Evolutionary conservation across 2,888 invertebrate genomes (phyloP).

Genomic region (Ectemnius lituratus): DNA sequence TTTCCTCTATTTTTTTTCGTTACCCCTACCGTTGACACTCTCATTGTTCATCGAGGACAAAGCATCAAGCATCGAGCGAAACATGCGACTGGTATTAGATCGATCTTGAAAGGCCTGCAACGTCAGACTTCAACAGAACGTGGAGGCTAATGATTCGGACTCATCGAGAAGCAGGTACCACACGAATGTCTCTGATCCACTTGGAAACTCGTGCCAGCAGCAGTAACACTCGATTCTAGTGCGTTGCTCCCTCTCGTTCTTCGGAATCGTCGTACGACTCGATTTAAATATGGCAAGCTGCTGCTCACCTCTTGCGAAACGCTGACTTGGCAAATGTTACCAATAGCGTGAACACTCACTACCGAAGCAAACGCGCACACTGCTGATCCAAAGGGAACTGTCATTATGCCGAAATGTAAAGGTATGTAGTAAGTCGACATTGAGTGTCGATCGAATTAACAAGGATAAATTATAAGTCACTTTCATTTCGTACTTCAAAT

Average conservation of each 20-base stretch:
- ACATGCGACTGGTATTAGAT: no score
- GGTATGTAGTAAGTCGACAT: slow-evolving; percentile 60
- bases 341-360: slow-evolving; percentile 39
- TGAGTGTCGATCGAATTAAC: not conserved
- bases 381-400: slow-evolving; percentile 33
- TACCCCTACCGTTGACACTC: not conserved
- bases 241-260: slow-evolving; percentile 8
- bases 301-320: slow-evolving; percentile 55
- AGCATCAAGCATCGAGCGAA: no score
- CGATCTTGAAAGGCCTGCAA: no score
- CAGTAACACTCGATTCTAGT: slow-evolving; percentile 16
- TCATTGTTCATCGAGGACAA: no score
- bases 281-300: slow-evolving; percentile 45
- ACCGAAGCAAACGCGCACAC: slow-evolving; percentile 11
- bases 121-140: no score
- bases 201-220: slow-evolving; percentile 27
- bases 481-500: no score
- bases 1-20: not conserved
- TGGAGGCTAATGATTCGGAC: not conserved
- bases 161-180: not conserved
- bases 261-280: slow-evolving; percentile 33
- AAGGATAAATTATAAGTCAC: no score
- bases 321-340: slow-evolving; percentile 60
- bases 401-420: slow-evolving; percentile 59
- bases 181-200: slow-evolving; percentile 21